Percentiles rank a stretch among this genome's conserved stretches.
These are phyloP conservation scores for Amblyjoppa proteus DNA, from an alignment of 2,888 invertebrate genomes.

Conservation along the genomic window DNA sequence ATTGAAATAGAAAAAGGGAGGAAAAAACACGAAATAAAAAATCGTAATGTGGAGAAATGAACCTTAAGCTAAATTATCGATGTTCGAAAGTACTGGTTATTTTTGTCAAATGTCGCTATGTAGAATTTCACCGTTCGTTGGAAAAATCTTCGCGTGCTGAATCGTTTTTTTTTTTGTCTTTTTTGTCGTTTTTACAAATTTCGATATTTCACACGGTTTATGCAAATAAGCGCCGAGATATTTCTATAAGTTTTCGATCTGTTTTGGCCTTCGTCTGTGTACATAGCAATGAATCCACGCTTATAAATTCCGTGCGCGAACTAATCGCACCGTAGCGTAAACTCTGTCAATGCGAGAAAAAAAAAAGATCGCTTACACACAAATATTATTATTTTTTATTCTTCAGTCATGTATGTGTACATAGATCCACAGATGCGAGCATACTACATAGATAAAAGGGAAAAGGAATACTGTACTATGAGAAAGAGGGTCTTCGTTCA, in stretches of 20 bases:
- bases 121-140: conserved; percentile 5
- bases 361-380: conserved; percentile 56
- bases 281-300: neutral
- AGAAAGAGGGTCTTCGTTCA: neutral
- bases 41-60: conserved; percentile 50
- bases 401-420: conserved; percentile 54
- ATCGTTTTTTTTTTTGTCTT: conserved; percentile 17
- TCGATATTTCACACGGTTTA: neutral
- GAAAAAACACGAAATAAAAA: conserved; percentile 39
- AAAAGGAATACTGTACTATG: neutral
- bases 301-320: conserved; percentile 41
- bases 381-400: conserved; percentile 23
- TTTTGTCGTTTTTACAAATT: neutral
- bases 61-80: conserved; percentile 60
- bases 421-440: conserved; percentile 45
- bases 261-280: conserved; percentile 9
- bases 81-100: conserved; percentile 71
- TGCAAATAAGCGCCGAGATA: conserved; percentile 11
- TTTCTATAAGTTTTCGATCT: neutral
- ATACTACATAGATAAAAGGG: conserved; percentile 29
- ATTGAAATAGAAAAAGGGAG: conserved; percentile 46
- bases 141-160: neutral
- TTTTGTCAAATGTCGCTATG: conserved; percentile 58
- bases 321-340: conserved; percentile 51
- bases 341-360: conserved; percentile 47